Conservation (phyloP, 2,888 invertebrate genomes). For the Dasypolia templi region DNA sequence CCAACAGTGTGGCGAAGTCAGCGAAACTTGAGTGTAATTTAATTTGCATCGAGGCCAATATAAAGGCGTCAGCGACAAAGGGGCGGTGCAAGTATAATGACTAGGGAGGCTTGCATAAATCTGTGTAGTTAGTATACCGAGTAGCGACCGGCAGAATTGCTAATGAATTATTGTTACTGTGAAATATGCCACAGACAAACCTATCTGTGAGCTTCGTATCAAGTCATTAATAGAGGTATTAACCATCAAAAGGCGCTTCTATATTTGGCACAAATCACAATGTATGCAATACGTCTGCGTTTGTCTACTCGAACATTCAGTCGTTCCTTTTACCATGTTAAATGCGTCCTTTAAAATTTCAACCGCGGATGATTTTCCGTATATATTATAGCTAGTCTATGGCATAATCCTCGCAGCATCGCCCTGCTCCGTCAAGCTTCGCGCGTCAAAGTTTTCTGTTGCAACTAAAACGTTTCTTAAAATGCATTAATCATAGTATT, state of each 20-base stretch:
- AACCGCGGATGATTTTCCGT: constrained; percentile 66
- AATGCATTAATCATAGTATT: constrained; percentile 85
- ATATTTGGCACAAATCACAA: constrained; percentile 35
- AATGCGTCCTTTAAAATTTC: constrained; percentile 56
- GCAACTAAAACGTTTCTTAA: constrained; percentile 84
- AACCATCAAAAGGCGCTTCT: constrained; percentile 46
- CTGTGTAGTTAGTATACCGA: constrained; percentile 66
- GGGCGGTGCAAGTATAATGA: constrained; percentile 73
- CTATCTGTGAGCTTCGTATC: constrained; percentile 28
- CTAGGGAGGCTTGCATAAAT: constrained; percentile 68
- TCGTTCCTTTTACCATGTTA: constrained; percentile 38
- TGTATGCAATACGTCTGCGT: constrained; percentile 14
- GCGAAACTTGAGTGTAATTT: constrained; percentile 86
- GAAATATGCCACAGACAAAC: constrained; percentile 46
- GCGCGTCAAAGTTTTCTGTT: constrained; percentile 83
- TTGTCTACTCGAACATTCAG: constrained; percentile 35
- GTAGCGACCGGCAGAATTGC: constrained; percentile 53
- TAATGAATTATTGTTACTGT: constrained; percentile 66
- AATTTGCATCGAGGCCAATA: constrained; percentile 85
- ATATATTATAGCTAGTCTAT: constrained; percentile 65
- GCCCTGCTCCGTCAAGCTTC: constrained; percentile 77
- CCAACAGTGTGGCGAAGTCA: constrained; percentile 81
- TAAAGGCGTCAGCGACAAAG: constrained; percentile 78
- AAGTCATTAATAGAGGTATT: constrained; percentile 42
- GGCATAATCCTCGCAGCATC: constrained; percentile 74